Conservation (phyloP, 2,113 vertebrate species). For the Merops nubicus region DNA sequence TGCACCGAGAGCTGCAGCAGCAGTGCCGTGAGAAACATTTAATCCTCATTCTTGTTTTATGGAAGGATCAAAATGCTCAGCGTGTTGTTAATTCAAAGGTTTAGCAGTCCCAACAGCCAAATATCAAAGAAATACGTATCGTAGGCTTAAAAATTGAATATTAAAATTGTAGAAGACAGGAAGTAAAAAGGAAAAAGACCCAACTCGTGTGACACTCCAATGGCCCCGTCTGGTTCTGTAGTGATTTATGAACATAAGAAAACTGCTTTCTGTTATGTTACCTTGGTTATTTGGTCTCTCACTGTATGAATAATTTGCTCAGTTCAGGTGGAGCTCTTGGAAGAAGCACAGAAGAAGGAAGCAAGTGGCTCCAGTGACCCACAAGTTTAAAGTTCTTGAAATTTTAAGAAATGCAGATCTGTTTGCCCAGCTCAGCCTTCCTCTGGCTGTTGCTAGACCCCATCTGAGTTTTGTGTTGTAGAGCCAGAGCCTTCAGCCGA, state of each 20-base stretch:
- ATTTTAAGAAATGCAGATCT: rapidly evolving
- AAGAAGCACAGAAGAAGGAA: not conserved
- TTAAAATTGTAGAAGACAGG: not conserved
- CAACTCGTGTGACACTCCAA: not conserved
- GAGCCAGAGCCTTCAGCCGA: not conserved
- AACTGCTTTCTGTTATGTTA: not conserved
- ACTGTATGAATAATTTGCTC: not conserved
- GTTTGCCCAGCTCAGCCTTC: not conserved
- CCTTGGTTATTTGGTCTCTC: not conserved
- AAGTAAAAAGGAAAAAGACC: not conserved
- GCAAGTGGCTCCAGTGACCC: rapidly evolving
- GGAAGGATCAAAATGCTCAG: not conserved
- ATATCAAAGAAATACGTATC: not conserved
- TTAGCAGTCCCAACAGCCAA: not conserved
- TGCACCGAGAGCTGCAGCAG: rapidly evolving
- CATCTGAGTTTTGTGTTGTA: not conserved
- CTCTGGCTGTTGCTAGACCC: not conserved
- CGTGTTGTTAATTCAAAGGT: not conserved
- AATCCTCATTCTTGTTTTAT: not conserved
- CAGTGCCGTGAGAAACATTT: not conserved
- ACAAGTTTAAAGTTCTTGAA: not conserved
- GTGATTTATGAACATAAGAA: not conserved
- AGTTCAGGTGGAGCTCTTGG: not conserved
- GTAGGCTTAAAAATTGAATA: not conserved
- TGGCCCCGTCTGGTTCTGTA: not conserved